These are phyloP conservation scores for Pangasianodon hypophthalmus DNA, from an alignment of 2,113 vertebrate species.

Conservation along the genomic window DNA sequence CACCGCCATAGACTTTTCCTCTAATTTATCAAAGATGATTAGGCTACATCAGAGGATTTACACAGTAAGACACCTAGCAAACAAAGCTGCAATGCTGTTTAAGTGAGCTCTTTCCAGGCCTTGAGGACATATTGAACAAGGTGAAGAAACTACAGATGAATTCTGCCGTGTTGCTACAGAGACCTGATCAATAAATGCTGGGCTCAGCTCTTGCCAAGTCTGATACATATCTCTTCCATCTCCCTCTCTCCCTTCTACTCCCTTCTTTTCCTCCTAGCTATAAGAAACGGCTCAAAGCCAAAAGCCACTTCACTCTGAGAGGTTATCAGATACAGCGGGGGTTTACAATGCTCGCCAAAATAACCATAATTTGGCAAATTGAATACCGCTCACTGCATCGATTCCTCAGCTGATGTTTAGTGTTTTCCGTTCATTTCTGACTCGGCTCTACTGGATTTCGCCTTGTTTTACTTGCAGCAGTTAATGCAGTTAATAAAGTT, in stretches of 20 bases:
- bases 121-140: conserved; percentile 70
- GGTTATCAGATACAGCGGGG: conserved; percentile 51
- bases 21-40: conserved; percentile 65
- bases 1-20: too few relatives aligned
- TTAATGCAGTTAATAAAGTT: conserved; percentile 8
- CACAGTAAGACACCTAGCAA: conserved; percentile 30
- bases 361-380: conserved; percentile 51
- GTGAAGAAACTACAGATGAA: conserved; percentile 68
- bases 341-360: conserved; percentile 41
- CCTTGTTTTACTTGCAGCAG: conserved; percentile 24
- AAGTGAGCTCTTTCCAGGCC: conserved; percentile 65
- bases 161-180: conserved; percentile 70
- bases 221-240: conserved; percentile 72
- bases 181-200: conserved; percentile 71
- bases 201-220: conserved; percentile 70
- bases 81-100: conserved; percentile 56
- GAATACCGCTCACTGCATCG: conserved; percentile 35
- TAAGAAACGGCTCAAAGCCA: conserved; percentile 44
- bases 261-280: conserved; percentile 31
- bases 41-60: conserved; percentile 61
- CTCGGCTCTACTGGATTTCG: conserved; percentile 5
- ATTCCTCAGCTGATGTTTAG: conserved; percentile 31
- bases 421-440: conserved; percentile 30
- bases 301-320: conserved; percentile 38
- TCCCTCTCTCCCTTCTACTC: conserved; percentile 25